Evolutionary conservation across 1,140 invertebrate species (phyloP), one percentile per base, ranked within the genome.

Genomic region (Danaus melanippus): DNA sequence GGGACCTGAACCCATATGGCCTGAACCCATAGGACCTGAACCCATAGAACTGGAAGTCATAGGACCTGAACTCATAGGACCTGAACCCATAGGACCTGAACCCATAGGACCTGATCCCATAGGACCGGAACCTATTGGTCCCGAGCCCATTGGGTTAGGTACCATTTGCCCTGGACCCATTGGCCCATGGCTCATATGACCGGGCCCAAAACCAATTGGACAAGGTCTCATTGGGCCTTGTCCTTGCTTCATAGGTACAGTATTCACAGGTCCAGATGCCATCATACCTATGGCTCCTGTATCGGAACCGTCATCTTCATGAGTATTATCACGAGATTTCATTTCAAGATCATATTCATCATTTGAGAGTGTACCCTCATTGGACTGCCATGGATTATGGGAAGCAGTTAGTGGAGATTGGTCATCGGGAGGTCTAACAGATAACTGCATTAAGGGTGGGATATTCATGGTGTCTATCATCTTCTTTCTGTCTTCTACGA

Each of bases 371-470:
- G 47, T 15, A 11, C 50, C 51, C 62, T 58, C 58, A 12, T 32
- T 51, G 9, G 51, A 42, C 11, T 46, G 44, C 58, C 58, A 60
- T 8, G 15, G 57, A 42, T 40, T 46, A 46, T 51, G 59, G 11
- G 43, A 10, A 42, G 45, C 52, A 46, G 53, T 45, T 45, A 47
- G 51, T 44, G 56, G 49, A 52, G 67, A 64, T 43, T 62, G 60
- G 40, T 71, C 67, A 40, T 74, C 72, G 12, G 73, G 75, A 17
- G 69, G 71, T 56, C 67, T 73, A 45, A 79, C 59, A 62, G 79
- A 69, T 4, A 79, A 59, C 66, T 86, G 80, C 81, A 84, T 82
- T 6, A 84, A 60, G n/a, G 81, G 57, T 50, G 74, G 79, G 50
- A 84, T 84, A 49, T 68, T 71, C 21, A 60, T 47, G 21, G 65